Percentiles rank a stretch among this genome's conserved stretches.
phyloP scores from a whole-genome alignment of 2,113 vertebrate genomes.

The Malurus cyaneus region DNA sequence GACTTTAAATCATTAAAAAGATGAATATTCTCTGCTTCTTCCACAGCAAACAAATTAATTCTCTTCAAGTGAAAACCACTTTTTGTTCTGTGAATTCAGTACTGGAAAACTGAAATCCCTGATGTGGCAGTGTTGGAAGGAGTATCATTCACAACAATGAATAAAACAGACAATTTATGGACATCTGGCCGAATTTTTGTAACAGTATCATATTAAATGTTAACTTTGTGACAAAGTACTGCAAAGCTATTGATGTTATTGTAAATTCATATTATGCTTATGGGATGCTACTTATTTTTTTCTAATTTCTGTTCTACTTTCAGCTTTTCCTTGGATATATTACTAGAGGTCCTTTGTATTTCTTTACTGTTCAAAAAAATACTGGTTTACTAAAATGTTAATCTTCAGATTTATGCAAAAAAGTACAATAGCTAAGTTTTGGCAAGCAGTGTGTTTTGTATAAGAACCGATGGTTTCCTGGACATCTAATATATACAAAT shows the following conservation, averaged over 20 bases:
- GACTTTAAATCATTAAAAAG: background rate
- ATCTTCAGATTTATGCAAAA: background rate
- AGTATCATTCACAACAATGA: background rate
- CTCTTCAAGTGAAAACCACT: background rate
- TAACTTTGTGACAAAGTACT: background rate
- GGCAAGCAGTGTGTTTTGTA: background rate
- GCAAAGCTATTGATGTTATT: background rate
- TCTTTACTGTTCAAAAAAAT: background rate
- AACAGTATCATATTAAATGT: background rate
- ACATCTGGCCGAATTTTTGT: background rate
- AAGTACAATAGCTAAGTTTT: background rate
- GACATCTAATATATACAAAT: background rate
- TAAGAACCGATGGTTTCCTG: background rate
- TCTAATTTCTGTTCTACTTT: background rate
- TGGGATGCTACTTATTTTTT: background rate
- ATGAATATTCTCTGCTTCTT: background rate
- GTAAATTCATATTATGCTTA: background rate
- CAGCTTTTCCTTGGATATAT: background rate
- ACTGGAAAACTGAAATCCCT: background rate
- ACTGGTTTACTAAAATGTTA: background rate
- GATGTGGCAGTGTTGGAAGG: background rate
- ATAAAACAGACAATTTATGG: background rate
- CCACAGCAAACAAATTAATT: conserved; percentile 12
- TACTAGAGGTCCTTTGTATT: background rate
- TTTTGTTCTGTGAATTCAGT: background rate